phyloP scores from a whole-genome alignment of 2,797 vertebrate genomes.

The Thunnus albacares region DNA sequence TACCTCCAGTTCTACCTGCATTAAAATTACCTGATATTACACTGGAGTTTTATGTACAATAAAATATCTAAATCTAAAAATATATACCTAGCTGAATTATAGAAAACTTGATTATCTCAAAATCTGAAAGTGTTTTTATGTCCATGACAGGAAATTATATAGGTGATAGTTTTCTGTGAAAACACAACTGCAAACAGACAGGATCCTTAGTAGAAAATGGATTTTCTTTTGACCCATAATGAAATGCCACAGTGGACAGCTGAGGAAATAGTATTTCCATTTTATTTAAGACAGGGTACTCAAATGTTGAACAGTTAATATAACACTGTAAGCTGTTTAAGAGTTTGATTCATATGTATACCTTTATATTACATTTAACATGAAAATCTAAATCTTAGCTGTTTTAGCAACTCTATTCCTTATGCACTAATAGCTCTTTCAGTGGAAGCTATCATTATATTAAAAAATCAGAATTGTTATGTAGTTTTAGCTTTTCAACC shows the following conservation, averaged over 20 bases:
- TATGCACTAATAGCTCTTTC: not conserved
- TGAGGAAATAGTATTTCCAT: not conserved
- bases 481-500: not conserved
- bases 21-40: constrained; percentile 22
- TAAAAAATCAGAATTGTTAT: too few relatives aligned
- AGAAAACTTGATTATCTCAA: not conserved
- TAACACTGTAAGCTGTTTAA: not conserved
- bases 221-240: not conserved
- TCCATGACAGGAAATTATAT: constrained; percentile 2
- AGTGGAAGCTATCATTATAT: not conserved
- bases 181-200: not conserved
- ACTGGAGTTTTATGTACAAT: not conserved
- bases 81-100: not conserved
- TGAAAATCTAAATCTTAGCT: not conserved
- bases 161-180: not conserved
- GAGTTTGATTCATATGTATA: not conserved
- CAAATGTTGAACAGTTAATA: not conserved
- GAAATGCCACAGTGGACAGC: not conserved
- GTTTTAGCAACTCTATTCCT: not conserved
- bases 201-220: not conserved
- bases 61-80: not conserved
- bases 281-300: not conserved
- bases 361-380: not conserved
- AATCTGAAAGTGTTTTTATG: constrained; percentile 2
- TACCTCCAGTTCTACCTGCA: constrained; percentile 16